These are phyloP conservation scores for Chrysocyon brachyurus DNA, from an alignment of 2,797 vertebrate species.

Conservation along the genomic window DNA sequence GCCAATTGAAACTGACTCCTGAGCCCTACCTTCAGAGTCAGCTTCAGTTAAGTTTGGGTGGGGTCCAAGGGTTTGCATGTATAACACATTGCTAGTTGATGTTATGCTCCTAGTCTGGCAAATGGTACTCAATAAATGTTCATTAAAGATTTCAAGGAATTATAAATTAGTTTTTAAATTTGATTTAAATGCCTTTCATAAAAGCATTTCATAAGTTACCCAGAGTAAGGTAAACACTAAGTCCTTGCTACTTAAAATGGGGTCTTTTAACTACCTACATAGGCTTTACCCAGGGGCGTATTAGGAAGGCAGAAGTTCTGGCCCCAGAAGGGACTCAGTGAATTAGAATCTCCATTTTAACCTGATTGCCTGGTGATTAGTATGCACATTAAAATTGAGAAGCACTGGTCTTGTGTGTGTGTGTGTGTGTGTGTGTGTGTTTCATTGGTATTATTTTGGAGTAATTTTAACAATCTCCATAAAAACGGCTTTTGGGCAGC, in stretches of 20 bases:
- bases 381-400: not conserved
- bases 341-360: slow-evolving; percentile 9
- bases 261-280: not conserved
- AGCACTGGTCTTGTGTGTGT: not conserved
- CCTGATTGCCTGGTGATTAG: not conserved
- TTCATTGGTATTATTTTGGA: slow-evolving; percentile 16
- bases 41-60: not conserved
- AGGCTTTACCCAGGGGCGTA: not conserved
- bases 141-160: not conserved
- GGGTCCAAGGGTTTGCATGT: not conserved
- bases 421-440: not conserved
- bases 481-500: too few relatives aligned
- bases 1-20: not conserved
- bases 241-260: not conserved
- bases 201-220: not conserved
- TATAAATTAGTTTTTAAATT: slow-evolving; percentile 1
- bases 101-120: not conserved
- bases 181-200: not conserved
- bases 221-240: not conserved
- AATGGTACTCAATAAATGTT: not conserved
- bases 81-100: not conserved
- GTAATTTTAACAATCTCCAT: not conserved
- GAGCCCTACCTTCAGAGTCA: not conserved
- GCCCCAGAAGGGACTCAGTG: not conserved
- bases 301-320: not conserved